Conservation (phyloP, 2,888 invertebrate species). For the Ommatoiulus sabulosus region DNA sequence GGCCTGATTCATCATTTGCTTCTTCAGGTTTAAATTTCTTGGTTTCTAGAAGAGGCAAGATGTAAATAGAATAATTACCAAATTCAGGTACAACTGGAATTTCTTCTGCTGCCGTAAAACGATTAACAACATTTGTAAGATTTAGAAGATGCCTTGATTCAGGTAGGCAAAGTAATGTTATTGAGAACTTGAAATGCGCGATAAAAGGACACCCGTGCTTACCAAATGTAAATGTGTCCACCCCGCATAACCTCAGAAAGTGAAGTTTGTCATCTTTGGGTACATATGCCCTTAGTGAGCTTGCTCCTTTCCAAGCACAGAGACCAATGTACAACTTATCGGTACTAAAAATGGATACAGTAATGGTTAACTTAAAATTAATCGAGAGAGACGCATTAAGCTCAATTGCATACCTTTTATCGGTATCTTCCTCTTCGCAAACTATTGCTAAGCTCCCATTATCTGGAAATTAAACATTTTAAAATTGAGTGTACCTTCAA, state of each 20-base stretch:
- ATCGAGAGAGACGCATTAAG: not conserved
- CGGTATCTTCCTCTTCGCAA: slow-evolving; percentile 71
- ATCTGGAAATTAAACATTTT: slow-evolving; percentile 66
- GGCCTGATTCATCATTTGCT: not conserved
- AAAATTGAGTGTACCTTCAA: not conserved
- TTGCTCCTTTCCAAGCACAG: slow-evolving; percentile 92
- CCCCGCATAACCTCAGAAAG: slow-evolving; percentile 85
- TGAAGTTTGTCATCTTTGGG: slow-evolving; percentile 87
- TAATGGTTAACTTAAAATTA: too few species aligned
- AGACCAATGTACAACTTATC: slow-evolving; percentile 72
- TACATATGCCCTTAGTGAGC: slow-evolving; percentile 88
- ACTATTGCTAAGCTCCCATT: slow-evolving; percentile 83
- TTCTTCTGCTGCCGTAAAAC: not conserved
- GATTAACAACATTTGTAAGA: not conserved
- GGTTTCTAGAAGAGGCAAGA: slow-evolving; percentile 37
- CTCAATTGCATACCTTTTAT: slow-evolving; percentile 55
- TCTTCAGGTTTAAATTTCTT: slow-evolving; percentile 50
- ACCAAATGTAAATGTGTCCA: slow-evolving; percentile 88
- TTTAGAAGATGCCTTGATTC: not conserved
- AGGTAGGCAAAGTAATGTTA: not conserved
- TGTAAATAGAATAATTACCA: slow-evolving; percentile 2
- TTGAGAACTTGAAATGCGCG: not conserved
- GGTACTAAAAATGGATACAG: slow-evolving; percentile 13
- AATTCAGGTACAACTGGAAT: not conserved
- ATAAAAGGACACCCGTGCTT: slow-evolving; percentile 62